A percentile compares a stretch with the other conserved stretches of the same genome.
These are phyloP conservation scores for Pomacea canaliculata DNA, from an alignment of 2,888 invertebrate species.

Conservation along the genomic window DNA sequence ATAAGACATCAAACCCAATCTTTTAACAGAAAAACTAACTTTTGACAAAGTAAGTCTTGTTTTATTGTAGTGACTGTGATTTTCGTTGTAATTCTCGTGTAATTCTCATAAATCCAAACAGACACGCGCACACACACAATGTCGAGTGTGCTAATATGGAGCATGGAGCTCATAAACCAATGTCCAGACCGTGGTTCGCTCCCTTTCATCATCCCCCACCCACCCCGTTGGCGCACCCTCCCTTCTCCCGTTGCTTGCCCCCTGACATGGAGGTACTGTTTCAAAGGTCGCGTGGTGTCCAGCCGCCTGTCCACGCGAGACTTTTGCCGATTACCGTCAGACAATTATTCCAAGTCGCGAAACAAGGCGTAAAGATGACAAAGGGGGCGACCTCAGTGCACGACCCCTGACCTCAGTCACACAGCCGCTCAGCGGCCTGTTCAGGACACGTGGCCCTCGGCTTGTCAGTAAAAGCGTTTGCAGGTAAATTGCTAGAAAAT, in stretches of 20 bases:
- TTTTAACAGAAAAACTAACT: too few relatives aligned
- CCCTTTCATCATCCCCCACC: not conserved
- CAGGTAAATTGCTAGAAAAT: too few relatives aligned
- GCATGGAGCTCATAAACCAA: too few relatives aligned
- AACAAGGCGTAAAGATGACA: conserved; percentile 33
- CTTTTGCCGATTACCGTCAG: conserved; percentile 25
- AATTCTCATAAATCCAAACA: too few relatives aligned
- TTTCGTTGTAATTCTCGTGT: too few relatives aligned
- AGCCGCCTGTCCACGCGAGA: conserved; percentile 14
- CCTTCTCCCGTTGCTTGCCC: not conserved
- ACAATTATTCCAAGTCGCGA: conserved; percentile 33
- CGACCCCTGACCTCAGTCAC: conserved; percentile 13
- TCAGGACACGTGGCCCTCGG: not conserved
- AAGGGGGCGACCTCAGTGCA: conserved; percentile 28
- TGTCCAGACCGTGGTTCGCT: too few relatives aligned
- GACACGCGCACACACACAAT: too few relatives aligned
- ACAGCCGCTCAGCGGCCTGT: conserved; percentile 1
- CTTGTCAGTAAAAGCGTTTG: not conserved
- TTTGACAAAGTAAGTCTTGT: too few relatives aligned
- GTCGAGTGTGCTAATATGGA: too few relatives aligned
- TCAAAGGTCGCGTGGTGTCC: not conserved
- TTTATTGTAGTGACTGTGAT: too few relatives aligned
- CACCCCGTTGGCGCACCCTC: not conserved
- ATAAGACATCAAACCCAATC: too few relatives aligned
- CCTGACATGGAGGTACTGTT: not conserved